Base-by-base conservation (phyloP, 2,888 invertebrate genomes). In the Euplagia quadripunctaria region DNA sequence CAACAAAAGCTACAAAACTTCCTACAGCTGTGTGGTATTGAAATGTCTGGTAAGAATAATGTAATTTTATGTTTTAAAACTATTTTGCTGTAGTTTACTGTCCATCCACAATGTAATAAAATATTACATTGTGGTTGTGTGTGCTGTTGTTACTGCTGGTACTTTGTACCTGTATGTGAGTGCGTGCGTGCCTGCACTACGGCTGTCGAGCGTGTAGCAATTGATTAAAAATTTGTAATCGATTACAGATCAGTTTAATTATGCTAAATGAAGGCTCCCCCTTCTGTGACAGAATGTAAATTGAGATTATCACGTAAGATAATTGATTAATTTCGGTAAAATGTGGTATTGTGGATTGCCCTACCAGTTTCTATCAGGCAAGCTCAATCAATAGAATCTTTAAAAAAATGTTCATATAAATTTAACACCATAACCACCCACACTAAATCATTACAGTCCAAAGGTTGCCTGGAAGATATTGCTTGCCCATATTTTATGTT, bases 1-100 rank as follows among this genome's bases (percentile, higher is more conserved):
- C 98, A 98, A 83, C 96, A 97, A 79, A 98, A 99, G 88, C 93
- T 99, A 58, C 98, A 98, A 85, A 97, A 98, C 85, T 99, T 99
- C 94, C 96, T 99, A 79, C 97, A 97, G 79, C 96, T 98, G 61
- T 98, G 98, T 82, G 99, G 99, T 80, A 98, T 99, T 85, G 99
- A 99, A 92, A 97, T 98, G 94, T 97, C 98, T 93, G 98, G 98
- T 98, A 91, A 76, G 86, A 73, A 31, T 20, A 20, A 20, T 17
- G 20, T 55, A n/a, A 46, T 51, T 41, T 31, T 8, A 64, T 64
- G 6, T 43, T n/a, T 20, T 58, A 20, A 11, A 58, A 11, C 11
- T 9, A 55, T 55, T 17, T 58, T n/a, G n/a, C n/a, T 20, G 20
- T 20, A 31, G 20, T 4, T 20, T 0, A 58, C 20, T 11, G 12